phyloP scores from a whole-genome alignment of 1,140 invertebrate species.

The Bombus confusus region DNA sequence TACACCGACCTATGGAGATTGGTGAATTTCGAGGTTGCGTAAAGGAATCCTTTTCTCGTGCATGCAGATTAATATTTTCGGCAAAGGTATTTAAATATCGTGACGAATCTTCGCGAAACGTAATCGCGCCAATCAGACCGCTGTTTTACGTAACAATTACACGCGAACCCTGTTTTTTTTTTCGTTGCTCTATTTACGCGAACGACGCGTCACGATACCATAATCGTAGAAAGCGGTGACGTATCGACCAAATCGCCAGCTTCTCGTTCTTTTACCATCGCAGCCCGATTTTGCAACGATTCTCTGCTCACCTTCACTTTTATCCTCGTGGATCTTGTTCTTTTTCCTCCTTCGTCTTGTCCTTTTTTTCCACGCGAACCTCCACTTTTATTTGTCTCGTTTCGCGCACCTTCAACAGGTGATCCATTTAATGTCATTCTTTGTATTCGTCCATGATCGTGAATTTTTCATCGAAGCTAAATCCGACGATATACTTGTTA shows the following conservation, averaged over 20 bases:
- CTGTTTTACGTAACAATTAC: background rate
- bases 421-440: background rate
- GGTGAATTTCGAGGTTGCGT: background rate
- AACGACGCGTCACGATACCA: conserved; percentile 36
- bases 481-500: too few relatives aligned
- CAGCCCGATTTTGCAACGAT: conserved; percentile 45
- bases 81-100: too few relatives aligned
- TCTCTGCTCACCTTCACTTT: conserved; percentile 66
- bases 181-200: conserved; percentile 15
- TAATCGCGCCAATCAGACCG: background rate
- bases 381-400: background rate
- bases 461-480: too few relatives aligned
- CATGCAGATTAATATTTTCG: too few relatives aligned
- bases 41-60: background rate
- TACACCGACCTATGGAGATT: background rate
- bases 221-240: conserved; percentile 58
- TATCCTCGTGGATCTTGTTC: conserved; percentile 50
- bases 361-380: conserved; percentile 9
- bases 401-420: too few relatives aligned
- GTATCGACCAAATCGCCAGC: conserved; percentile 48
- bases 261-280: conserved; percentile 31
- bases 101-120: background rate
- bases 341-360: conserved; percentile 30
- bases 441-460: too few relatives aligned
- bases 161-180: background rate